Conservation (phyloP, 1,140 invertebrate genomes). For the Periplaneta americana region DNA sequence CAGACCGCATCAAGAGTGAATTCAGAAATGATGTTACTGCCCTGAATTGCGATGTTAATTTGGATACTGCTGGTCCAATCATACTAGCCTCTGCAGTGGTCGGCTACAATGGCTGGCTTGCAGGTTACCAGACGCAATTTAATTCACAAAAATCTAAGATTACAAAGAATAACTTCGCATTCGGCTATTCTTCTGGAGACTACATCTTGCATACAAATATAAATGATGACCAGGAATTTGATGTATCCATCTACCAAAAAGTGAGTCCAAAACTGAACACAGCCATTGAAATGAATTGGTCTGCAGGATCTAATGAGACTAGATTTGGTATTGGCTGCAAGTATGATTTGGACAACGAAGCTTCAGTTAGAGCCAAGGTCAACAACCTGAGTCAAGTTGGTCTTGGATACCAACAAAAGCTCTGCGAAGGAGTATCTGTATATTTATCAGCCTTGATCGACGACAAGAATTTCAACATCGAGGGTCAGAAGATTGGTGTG, state of each 20-base stretch:
- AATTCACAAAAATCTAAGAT: constrained; percentile 86
- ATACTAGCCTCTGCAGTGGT: constrained; percentile 78
- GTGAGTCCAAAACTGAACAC: constrained; percentile 81
- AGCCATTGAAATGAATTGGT: constrained; percentile 86
- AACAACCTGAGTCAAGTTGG: constrained; percentile 94
- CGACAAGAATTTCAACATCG: constrained; percentile 95
- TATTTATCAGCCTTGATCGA: constrained; percentile 90
- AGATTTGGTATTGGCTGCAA: constrained; percentile 87
- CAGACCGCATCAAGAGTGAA: constrained; percentile 85
- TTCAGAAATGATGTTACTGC: constrained; percentile 84
- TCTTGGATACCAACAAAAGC: constrained; percentile 88
- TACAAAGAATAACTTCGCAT: constrained; percentile 89
- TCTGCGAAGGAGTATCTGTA: constrained; percentile 82
- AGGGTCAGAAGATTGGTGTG: constrained; percentile 92
- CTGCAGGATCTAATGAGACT: constrained; percentile 80
- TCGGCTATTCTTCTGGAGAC: constrained; percentile 84
- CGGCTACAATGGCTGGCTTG: constrained; percentile 88
- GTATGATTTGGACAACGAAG: constrained; percentile 79
- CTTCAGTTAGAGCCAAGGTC: constrained; percentile 84
- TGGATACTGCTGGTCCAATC: constrained; percentile 80
- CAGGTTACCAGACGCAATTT: constrained; percentile 85
- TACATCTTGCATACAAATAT: constrained; percentile 90
- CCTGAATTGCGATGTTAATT: constrained; percentile 83
- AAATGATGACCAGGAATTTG: constrained; percentile 90
- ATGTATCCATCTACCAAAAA: constrained; percentile 89